phyloP scores from a whole-genome alignment of 2,113 vertebrate genomes.

The Upupa epops region DNA sequence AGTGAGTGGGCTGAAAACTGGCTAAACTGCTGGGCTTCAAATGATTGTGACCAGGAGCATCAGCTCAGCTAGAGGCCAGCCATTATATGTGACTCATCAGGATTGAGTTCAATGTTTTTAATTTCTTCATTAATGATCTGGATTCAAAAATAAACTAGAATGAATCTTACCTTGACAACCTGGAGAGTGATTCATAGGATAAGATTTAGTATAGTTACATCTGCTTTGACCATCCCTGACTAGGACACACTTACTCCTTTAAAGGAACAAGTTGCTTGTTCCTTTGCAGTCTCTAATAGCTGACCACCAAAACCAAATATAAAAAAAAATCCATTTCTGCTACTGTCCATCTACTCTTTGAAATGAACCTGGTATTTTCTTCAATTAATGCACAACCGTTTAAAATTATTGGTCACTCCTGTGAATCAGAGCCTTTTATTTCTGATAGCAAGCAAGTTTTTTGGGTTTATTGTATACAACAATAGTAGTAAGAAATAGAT shows the following conservation, averaged over 20 bases:
- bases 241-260: not conserved
- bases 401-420: not conserved
- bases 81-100: not conserved
- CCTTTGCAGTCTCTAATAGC: not conserved
- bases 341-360: not conserved
- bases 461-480: not conserved
- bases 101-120: not conserved
- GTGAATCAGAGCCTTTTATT: not conserved
- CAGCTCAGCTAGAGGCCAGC: too few relatives aligned
- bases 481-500: not conserved
- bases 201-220: not conserved
- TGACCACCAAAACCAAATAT: not conserved
- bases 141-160: not conserved
- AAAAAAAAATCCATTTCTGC: not conserved
- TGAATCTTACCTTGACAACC: not conserved
- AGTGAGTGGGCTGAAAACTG: too few relatives aligned
- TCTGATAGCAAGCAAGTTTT: not conserved
- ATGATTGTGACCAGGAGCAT: too few relatives aligned
- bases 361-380: not conserved
- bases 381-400: not conserved
- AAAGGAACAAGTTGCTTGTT: not conserved
- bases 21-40: too few relatives aligned
- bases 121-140: not conserved
- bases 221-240: not conserved
- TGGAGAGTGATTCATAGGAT: not conserved